phyloP scores from a whole-genome alignment of 2,113 vertebrate genomes.

The Bostrychus sinensis region DNA sequence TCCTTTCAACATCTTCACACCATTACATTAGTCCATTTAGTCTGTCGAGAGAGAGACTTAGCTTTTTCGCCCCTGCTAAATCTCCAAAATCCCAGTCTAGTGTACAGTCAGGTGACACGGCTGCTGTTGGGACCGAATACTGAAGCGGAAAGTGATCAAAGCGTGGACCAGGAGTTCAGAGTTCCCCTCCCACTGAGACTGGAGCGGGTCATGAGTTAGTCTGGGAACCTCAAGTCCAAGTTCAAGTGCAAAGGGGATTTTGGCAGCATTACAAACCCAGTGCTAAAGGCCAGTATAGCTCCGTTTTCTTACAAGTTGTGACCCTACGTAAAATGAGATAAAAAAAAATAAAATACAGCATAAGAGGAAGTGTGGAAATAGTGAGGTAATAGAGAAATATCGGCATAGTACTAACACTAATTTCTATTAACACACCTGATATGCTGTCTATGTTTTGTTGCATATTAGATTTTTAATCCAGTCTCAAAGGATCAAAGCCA shows the following conservation, averaged over 20 bases:
- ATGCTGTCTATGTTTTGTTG: too few relatives aligned
- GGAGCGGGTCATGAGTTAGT: conserved; percentile 27
- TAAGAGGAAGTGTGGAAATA: too few relatives aligned
- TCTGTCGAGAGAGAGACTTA: background rate
- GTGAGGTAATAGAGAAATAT: too few relatives aligned
- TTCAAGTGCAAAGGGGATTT: background rate
- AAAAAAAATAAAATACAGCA: too few relatives aligned
- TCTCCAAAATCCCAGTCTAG: background rate
- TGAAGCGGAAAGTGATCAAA: conserved; percentile 44
- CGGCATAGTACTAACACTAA: too few relatives aligned
- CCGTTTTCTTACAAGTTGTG: too few relatives aligned
- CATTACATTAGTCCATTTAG: background rate
- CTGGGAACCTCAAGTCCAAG: conserved; percentile 16
- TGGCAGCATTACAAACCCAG: too few relatives aligned
- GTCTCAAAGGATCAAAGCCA: too few relatives aligned
- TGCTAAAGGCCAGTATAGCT: too few relatives aligned
- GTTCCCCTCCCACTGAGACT: conserved; percentile 34
- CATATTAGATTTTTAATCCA: too few relatives aligned
- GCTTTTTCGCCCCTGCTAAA: background rate
- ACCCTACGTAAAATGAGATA: too few relatives aligned
- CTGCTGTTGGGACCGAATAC: conserved; percentile 7
- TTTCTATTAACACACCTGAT: too few relatives aligned
- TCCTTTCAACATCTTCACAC: background rate
- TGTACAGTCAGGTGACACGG: conserved; percentile 27
- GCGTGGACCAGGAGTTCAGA: conserved; percentile 28